phyloP scores from a whole-genome alignment of 1,140 invertebrate species.

The Mesaphorura yosii region DNA sequence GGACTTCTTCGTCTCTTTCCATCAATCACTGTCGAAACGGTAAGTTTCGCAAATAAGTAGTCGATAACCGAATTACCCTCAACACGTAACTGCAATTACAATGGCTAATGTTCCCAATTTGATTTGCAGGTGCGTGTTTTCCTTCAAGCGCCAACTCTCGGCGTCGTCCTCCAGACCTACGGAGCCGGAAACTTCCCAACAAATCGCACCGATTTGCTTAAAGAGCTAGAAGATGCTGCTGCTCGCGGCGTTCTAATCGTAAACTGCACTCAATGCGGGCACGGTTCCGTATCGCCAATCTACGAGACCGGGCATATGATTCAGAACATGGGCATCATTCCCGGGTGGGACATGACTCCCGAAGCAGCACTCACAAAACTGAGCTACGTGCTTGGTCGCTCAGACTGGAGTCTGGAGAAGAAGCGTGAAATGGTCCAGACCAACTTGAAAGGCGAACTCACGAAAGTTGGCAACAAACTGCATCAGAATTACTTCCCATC shows the following conservation, averaged over 20 bases:
- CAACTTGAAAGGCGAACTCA: conserved; percentile 60
- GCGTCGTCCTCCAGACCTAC: conserved; percentile 83
- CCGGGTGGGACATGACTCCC: conserved; percentile 87
- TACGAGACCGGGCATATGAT: conserved; percentile 73
- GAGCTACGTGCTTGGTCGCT: conserved; percentile 75
- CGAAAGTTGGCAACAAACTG: conserved; percentile 32
- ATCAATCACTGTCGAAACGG: conserved; percentile 66
- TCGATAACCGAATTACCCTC: not conserved
- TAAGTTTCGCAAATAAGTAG: too few species aligned
- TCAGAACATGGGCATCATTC: conserved; percentile 47
- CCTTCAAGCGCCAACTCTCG: conserved; percentile 69
- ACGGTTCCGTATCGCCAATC: conserved; percentile 54
- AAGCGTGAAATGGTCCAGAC: conserved; percentile 69
- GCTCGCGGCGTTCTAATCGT: conserved; percentile 75
- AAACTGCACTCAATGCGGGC: conserved; percentile 82
- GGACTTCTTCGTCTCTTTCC: conserved; percentile 77
- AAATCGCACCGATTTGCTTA: conserved; percentile 66
- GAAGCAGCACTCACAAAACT: conserved; percentile 89
- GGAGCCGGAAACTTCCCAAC: conserved; percentile 85
- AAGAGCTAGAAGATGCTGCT: conserved; percentile 58
- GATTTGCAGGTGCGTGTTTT: conserved; percentile 53
- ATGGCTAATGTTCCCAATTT: not conserved
- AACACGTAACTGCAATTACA: not conserved
- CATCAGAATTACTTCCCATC: not conserved
- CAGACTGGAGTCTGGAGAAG: conserved; percentile 56